Conservation (phyloP, 2,113 vertebrate species). For the Hylia prasina region DNA sequence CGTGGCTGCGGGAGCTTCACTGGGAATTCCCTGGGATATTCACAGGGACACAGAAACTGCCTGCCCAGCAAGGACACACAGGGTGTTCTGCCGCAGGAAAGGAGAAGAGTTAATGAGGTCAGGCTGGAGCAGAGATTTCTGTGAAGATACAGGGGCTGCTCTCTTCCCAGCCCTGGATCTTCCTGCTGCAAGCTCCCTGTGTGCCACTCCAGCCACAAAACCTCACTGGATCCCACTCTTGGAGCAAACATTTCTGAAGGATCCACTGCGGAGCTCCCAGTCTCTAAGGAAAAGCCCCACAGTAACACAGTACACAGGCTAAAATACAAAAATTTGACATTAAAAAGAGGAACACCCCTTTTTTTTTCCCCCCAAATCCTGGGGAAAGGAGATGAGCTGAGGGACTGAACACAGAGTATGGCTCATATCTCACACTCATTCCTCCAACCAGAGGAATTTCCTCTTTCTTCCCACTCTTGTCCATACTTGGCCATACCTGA, state of each 20-base stretch:
- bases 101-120: neutral
- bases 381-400: neutral
- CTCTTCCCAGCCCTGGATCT: neutral
- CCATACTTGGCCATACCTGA: neutral
- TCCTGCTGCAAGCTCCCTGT: neutral
- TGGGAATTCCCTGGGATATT: neutral
- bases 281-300: neutral
- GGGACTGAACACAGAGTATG: neutral
- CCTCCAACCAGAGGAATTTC: neutral
- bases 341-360: neutral
- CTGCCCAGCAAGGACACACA: neutral
- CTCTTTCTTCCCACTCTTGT: neutral
- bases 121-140: neutral
- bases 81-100: neutral
- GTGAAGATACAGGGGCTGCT: neutral
- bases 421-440: neutral
- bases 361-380: neutral
- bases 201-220: neutral
- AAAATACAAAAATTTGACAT: accelerated
- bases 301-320: neutral
- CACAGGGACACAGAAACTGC: neutral
- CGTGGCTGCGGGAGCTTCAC: neutral
- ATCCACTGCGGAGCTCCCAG: neutral
- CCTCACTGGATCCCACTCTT: neutral
- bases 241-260: neutral